Evolutionary conservation across 2,113 vertebrate genomes (phyloP), one percentile per base, ranked within the genome.

Genomic region (Guaruba guarouba): DNA sequence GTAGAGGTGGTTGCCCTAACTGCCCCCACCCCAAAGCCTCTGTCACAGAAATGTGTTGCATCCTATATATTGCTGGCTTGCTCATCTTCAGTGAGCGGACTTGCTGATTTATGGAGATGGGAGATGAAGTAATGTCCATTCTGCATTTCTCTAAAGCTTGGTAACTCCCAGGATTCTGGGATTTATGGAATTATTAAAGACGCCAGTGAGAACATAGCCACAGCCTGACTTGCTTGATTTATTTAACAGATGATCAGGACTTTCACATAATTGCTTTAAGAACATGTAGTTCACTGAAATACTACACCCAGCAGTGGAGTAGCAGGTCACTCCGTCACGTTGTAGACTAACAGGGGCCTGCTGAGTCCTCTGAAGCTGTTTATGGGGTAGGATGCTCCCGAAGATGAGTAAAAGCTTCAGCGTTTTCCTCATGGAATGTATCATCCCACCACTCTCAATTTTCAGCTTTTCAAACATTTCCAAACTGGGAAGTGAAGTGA

Each of bases 1-100:
- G 7, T 19, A 24, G 43, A 59, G 28, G 7, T 70, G 51, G 41
- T 62, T 48, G 17, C 31, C 31, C 39, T 69, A 33, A 5, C 24
- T 82, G 20, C 20, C 31, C 14, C 29, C 70, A 44, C 22, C 7
- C 43, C 57, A 75, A 39, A 88, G 48, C 39, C 69, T 76, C 15
- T 63, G 13, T 48, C 4, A 1, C 39, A 23, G 55, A 41, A 55
- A 28, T 2, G 1, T 80, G 77, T 46, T 66, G 15, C 37, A 22
- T 62, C 31, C n/a, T 77, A 0, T 25, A 1, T 24, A 3, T 31
- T 54, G 29, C 63, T 69, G 28, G 3, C 64, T 79, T 3, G 1
- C 41, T 57, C 11, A 4, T 74, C 70, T 46, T 57, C 48, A 33
- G 63, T 19, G 70, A 82, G 82, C 33, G 23, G 62, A 64, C 18